Percentiles rank a stretch among this genome's conserved stretches.
Evolutionary conservation across 2,797 vertebrate species (phyloP).

Genomic region (Fundulus diaphanus): DNA sequence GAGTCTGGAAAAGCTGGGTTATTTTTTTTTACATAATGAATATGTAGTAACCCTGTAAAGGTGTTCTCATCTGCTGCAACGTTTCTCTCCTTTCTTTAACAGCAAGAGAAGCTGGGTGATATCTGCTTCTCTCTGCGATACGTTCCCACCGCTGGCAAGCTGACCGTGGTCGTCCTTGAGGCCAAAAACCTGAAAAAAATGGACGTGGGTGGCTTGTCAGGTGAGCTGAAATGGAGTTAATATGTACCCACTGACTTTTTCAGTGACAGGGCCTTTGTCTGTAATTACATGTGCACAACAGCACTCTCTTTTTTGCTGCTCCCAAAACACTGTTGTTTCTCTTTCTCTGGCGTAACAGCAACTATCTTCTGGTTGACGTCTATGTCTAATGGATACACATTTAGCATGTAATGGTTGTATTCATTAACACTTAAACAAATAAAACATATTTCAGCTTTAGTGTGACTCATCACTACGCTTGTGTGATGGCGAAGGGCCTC

Average conservation of each 20-base stretch:
- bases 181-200: slow-evolving; percentile 99
- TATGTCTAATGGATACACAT: background rate
- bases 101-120: slow-evolving; percentile 99
- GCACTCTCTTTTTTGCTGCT: slow-evolving; percentile 38
- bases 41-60: slow-evolving; percentile 13
- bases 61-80: slow-evolving; percentile 50
- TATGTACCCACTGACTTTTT: slow-evolving; percentile 39
- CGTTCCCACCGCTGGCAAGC: slow-evolving; percentile 96
- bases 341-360: slow-evolving; percentile 15
- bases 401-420: background rate
- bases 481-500: background rate
- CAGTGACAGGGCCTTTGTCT: slow-evolving; percentile 53
- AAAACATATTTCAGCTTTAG: background rate
- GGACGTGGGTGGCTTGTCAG: slow-evolving; percentile 98
- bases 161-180: slow-evolving; percentile 97
- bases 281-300: slow-evolving; percentile 53
- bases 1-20: background rate
- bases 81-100: slow-evolving; percentile 54
- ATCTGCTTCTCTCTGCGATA: slow-evolving; percentile 99
- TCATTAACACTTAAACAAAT: background rate
- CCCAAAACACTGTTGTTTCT: slow-evolving; percentile 13
- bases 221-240: slow-evolving; percentile 72
- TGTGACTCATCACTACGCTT: background rate
- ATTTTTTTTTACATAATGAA: background rate
- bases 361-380: background rate